These are phyloP conservation scores for Drosophila pseudoobscura DNA, from an alignment of 1,140 invertebrate species.

Conservation along the genomic window DNA sequence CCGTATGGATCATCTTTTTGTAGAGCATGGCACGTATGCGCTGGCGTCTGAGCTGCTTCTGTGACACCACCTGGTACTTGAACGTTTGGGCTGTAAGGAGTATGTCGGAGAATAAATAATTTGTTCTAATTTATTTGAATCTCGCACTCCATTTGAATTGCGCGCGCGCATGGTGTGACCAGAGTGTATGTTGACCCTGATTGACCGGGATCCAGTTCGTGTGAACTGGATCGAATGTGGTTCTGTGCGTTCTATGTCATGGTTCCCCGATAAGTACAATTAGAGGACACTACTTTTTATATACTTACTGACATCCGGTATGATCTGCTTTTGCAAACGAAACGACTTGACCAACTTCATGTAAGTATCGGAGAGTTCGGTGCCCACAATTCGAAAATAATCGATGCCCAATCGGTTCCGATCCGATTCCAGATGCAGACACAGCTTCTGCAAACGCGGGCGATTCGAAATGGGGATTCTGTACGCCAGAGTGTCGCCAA, in stretches of 20 bases:
- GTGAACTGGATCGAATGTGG: no score
- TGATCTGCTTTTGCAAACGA: slow-evolving; percentile 61
- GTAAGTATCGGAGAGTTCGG: slow-evolving; percentile 67
- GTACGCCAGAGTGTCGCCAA: slow-evolving; percentile 68
- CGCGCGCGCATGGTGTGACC: no score
- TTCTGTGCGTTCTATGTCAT: no score
- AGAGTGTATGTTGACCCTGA: no score
- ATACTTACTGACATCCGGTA: slow-evolving; percentile 71
- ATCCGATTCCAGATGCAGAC: slow-evolving; percentile 71
- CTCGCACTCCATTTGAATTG: no score
- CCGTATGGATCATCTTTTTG: slow-evolving; percentile 72
- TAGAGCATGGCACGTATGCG: slow-evolving; percentile 67
- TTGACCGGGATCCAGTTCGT: no score
- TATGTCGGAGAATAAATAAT: not conserved
- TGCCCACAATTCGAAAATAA: slow-evolving; percentile 59
- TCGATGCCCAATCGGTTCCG: slow-evolving; percentile 64
- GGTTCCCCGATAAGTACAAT: no score
- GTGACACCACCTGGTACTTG: slow-evolving; percentile 60
- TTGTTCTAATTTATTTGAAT: not conserved
- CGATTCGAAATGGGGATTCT: slow-evolving; percentile 30
- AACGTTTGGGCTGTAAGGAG: slow-evolving; percentile 57
- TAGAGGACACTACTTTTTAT: not conserved
- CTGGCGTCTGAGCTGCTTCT: slow-evolving; percentile 45
- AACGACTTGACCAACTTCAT: slow-evolving; percentile 65
- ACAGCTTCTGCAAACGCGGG: slow-evolving; percentile 47